Evolutionary conservation across 2,888 invertebrate genomes (phyloP).

Genomic region (Euplexia lucipara): DNA sequence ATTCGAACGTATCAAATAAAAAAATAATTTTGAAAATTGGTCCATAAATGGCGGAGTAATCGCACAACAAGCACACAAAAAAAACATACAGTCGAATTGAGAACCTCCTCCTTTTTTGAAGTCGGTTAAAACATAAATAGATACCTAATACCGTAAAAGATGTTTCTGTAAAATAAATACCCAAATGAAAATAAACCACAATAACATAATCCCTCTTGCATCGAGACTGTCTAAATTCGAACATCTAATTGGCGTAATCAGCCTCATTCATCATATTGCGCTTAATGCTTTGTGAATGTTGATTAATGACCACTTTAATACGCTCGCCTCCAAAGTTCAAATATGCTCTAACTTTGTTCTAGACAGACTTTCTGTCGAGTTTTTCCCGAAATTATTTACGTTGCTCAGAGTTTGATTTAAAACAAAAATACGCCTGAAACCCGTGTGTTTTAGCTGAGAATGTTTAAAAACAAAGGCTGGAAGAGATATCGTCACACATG

Average conservation of each 20-base stretch:
- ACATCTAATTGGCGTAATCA: slow-evolving; percentile 61
- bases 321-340: slow-evolving; percentile 53
- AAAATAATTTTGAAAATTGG: no score
- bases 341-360: slow-evolving; percentile 52
- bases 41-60: no score
- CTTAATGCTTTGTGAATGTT: slow-evolving; percentile 63
- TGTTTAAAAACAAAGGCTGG: no score
- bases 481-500: no score
- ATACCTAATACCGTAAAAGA: background rate
- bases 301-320: slow-evolving; percentile 63
- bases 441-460: slow-evolving; percentile 24
- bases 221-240: slow-evolving; percentile 52
- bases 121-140: no score
- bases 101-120: no score
- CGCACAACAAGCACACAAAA: no score
- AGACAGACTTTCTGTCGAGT: slow-evolving; percentile 42
- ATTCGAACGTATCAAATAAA: no score
- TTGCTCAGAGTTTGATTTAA: slow-evolving; percentile 21
- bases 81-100: no score
- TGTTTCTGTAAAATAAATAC: slow-evolving; percentile 4
- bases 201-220: slow-evolving; percentile 38
- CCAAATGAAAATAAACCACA: slow-evolving; percentile 33
- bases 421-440: slow-evolving; percentile 11
- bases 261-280: slow-evolving; percentile 61
- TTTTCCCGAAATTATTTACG: slow-evolving; percentile 29